Base-by-base conservation (phyloP, 64 coral and sea anemone species). In the Porites lutea region DNA sequence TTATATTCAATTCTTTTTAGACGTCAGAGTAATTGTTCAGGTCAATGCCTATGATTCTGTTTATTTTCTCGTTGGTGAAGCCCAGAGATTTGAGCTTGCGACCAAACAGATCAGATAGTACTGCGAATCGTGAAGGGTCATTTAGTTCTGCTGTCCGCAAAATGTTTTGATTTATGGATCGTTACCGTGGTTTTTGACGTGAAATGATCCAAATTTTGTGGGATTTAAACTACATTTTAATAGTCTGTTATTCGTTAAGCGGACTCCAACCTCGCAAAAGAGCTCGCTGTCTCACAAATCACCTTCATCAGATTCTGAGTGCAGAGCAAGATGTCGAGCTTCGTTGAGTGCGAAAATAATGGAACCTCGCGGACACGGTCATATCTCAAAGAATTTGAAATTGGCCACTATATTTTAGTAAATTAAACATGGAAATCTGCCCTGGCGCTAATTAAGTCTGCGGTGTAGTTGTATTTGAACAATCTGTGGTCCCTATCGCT, bases 181-280 rank as follows among this genome's bases (percentile, higher is more conserved):
- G 62, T 84, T 84, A 51, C 81, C 63, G 81, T 47, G 81, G 81
- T 84, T 67, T 65, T 68, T 21, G 27, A 48, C 47, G 18, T 64
- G 81, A 68, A 68, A 64, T 52, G 62, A 69, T 68, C 81, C 61
- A 84, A 84, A 68, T 52, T 83, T 59, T 43, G 44, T 68, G 6
- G 15, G 63, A 60, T 84, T 84, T 82, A 68, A 84, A 84, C 81
- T 49, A 69, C 62, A 84, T 84, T 50, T 69, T 84, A 84, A 84
- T 84, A 48, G 81, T 23, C 22, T 21, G 63, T 68, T 67, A 51
- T 63, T 84, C 47, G 47, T 48, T 67, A 21, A 18, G 3, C 22
- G 62, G 62, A 13, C 46, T 48, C 81, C 81, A 84, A 22, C 81
- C 61, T 62, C 57, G 78, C 58, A 7, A 27, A 58, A 16, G 20